Evolutionary conservation across 2,797 vertebrate species (phyloP).

Genomic region (Lophura swinhoii): DNA sequence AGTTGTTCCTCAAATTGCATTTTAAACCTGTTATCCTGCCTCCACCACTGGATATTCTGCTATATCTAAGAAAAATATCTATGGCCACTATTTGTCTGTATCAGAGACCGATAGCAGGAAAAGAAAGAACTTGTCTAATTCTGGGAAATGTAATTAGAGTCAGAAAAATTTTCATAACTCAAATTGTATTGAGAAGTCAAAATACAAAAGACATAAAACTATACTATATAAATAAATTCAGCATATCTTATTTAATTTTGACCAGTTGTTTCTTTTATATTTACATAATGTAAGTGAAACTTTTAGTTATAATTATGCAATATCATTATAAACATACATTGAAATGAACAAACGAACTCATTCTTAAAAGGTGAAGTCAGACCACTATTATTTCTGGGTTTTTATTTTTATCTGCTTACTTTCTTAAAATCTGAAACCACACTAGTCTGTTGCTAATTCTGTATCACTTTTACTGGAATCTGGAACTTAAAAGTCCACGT

Average conservation of each 20-base stretch:
- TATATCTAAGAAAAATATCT: not conserved
- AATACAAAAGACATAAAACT: not conserved
- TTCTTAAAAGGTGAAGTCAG: not conserved
- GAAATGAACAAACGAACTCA: not conserved
- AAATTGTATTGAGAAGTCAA: not conserved
- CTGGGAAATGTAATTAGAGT: not conserved
- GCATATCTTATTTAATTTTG: not conserved
- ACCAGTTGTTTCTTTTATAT: not conserved
- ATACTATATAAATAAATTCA: not conserved
- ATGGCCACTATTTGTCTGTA: not conserved
- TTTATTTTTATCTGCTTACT: not conserved
- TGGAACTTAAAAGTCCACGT: not conserved
- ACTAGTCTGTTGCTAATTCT: not conserved
- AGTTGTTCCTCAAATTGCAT: not conserved
- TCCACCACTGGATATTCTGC: not conserved
- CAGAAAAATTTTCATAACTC: not conserved
- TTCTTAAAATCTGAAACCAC: not conserved
- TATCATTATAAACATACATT: not conserved
- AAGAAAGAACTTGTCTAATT: not conserved
- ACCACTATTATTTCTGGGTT: too few species aligned
- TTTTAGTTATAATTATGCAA: not conserved
- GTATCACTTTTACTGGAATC: not conserved
- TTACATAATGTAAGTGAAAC: not conserved
- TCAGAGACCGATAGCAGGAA: not conserved
- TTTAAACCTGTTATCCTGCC: not conserved